Base-by-base conservation (phyloP, 1,140 invertebrate genomes). In the Drosophila ficusphila region DNA sequence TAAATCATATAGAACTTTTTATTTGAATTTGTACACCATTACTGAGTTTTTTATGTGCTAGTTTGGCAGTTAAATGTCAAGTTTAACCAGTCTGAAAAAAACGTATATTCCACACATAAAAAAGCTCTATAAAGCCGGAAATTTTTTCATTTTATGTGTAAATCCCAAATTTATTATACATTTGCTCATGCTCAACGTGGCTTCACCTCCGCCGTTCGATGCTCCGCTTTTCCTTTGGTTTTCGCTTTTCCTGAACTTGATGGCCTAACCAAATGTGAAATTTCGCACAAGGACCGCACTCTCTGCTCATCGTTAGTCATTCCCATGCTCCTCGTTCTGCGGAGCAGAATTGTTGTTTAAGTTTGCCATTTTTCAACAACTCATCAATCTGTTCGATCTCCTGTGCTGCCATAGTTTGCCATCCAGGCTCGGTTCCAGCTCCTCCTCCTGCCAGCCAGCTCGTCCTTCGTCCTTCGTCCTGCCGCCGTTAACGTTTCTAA, bases 281-380 rank as follows among this genome's bases (percentile, higher is more conserved):
- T 23, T 58, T 39, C 48, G 4, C 27, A 54, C 49, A 67, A 51
- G 16, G 60, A 21, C 44, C 25, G 21, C 57, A 39, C 42, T 49
- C 34, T 31, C 36, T 29, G 33, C 67, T 67, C 65, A 51, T 74
- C 71, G 69, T 74, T 73, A 73, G 54, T 57, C 54, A 83, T 85
- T 79, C 60, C 52, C 62, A 29, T 57, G 54, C 47, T 56, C 16
- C 39, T 23, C 33, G 9, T 25, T 69, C 51, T 69, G 21, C 29
- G 16, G 23, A 33, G 39, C 25, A 18, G 51, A 76, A 76, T 68
- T 75, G 60, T 75, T 74, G 82, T 86, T 86, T 88, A 88, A 88
- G 77, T 86, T 86, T 82, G 82, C 82, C 69, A 86, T 88, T 86
- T 88, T 88, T 88, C 82, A 86, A 88, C 82, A 88, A 88, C 82